Evolutionary conservation across 2,888 invertebrate species (phyloP), one percentile per base, ranked within the genome.

Genomic region (Alloscopus bannaensis): DNA sequence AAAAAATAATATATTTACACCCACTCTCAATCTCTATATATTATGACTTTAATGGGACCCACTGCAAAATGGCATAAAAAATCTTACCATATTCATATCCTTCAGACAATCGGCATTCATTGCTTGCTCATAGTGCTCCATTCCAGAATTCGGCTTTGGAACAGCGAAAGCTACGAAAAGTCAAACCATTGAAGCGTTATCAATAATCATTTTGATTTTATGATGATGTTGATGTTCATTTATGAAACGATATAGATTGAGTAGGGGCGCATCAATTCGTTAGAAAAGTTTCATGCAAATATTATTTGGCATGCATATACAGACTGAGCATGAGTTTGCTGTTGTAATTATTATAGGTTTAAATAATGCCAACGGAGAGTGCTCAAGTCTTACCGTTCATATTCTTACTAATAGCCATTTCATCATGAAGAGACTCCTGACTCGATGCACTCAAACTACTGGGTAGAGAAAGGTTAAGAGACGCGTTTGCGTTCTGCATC

Each of bases 301-400:
- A n/a, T n/a, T n/a, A n/a, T n/a, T n/a, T n/a, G n/a, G n/a, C n/a
- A n/a, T n/a, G n/a, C n/a, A n/a, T n/a, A n/a, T n/a, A n/a, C n/a
- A n/a, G n/a, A n/a, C n/a, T n/a, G n/a, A n/a, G n/a, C n/a, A n/a
- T n/a, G n/a, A n/a, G n/a, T n/a, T n/a, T n/a, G n/a, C n/a, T n/a
- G n/a, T n/a, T n/a, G n/a, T n/a, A n/a, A n/a, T n/a, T n/a, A n/a
- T n/a, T n/a, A n/a, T n/a, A n/a, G n/a, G n/a, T n/a, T n/a, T n/a
- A n/a, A n/a, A n/a, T n/a, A n/a, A n/a, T n/a, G n/a, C n/a, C n/a
- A n/a, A n/a, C n/a, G n/a, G n/a, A n/a, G n/a, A n/a, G n/a, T n/a
- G n/a, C n/a, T n/a, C n/a, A n/a, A n/a, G 64, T 50, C 77, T 77
- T 78, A 78, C 78, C 77, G 65, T 77, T 77, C 55, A 70, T 70